Base-by-base conservation (phyloP, 2,797 vertebrate genomes). In the Aselliscus stoliczkanus region DNA sequence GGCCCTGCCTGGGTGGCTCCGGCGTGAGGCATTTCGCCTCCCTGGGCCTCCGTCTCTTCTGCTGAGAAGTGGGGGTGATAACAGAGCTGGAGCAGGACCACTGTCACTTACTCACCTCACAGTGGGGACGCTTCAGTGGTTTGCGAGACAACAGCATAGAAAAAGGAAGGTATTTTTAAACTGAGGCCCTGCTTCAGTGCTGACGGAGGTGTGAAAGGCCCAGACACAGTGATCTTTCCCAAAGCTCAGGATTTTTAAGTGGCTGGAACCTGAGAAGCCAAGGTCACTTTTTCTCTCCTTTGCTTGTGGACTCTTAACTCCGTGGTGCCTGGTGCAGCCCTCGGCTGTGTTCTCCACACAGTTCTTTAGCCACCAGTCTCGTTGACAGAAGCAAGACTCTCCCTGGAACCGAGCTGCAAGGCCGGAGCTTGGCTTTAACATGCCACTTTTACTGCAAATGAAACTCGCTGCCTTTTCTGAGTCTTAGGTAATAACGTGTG, bases 401-500 rank as follows among this genome's bases (percentile, higher is more conserved):
- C 58, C 1, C 52, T 21, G 17, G 20, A 76, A 34, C 5, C 0
- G 3, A 56, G 23, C 14, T 44, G 44, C 42, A 6, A 12, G 58
- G 17, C 12, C 1, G 67, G 39, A 39, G 11, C 87, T n/a, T 31
- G 39, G 10, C 31, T 54, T 85, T 81, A 80, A 76, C 91, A 27
- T 56, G 94, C 23, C 23, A 73, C 39, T 37, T 42, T 42, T 76
- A 84, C 4, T 77, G 72, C 54, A 91, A 93, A 76, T 56, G 85
- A 89, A 70, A 84, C 73, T 62, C 72, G 1, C 25, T 82, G 96
- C 93, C 34, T 14, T 81, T 60, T 91, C 93, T 89, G 88, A 18
- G 92, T 87, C 93, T 64, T 92, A 27, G 75, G 90, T 90, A 73
- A 50, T 42, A 31, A 62, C 58, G 90, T 83, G 72, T 90, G 97